Percentiles rank a stretch among this genome's conserved stretches.
Conservation (phyloP, 2,113 vertebrate species). For the Rhinichthys klamathensis region DNA sequence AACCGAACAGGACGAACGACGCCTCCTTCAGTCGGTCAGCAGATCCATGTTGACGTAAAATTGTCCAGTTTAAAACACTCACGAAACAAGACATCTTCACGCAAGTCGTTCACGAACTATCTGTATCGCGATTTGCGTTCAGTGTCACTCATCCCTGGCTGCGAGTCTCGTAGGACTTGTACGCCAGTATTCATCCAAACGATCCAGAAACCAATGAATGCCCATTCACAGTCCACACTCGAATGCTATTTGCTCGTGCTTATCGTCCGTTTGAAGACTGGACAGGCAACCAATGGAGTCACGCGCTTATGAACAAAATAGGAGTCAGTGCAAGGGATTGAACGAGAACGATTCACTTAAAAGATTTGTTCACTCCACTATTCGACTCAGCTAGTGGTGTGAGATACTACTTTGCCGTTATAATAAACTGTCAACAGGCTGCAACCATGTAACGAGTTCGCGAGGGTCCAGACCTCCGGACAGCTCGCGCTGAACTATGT, state of each 20-base stretch:
- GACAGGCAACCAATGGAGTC: not conserved
- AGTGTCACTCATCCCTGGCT: not conserved
- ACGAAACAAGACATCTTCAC: too few species aligned
- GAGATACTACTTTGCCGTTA: not conserved
- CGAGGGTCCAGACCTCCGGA: not conserved
- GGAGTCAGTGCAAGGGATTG: not conserved
- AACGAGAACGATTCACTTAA: conserved; percentile 2
- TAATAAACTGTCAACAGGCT: not conserved
- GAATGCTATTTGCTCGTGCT: not conserved
- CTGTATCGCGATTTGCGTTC: not conserved
- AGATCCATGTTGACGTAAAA: not conserved
- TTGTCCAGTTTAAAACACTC: not conserved
- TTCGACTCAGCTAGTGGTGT: not conserved
- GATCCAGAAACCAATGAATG: not conserved
- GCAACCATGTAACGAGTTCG: not conserved
- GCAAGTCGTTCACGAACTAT: not conserved
- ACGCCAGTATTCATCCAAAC: not conserved
- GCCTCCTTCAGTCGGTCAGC: not conserved
- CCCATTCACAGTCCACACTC: not conserved
- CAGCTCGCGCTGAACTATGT: not conserved
- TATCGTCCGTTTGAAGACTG: not conserved
- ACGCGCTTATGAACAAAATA: not conserved
- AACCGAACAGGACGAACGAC: not conserved
- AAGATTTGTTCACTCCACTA: not conserved
- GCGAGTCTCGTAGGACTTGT: not conserved